Evolutionary conservation across 2,797 vertebrate species (phyloP).

Genomic region (Myiothlypis chrysogaster): DNA sequence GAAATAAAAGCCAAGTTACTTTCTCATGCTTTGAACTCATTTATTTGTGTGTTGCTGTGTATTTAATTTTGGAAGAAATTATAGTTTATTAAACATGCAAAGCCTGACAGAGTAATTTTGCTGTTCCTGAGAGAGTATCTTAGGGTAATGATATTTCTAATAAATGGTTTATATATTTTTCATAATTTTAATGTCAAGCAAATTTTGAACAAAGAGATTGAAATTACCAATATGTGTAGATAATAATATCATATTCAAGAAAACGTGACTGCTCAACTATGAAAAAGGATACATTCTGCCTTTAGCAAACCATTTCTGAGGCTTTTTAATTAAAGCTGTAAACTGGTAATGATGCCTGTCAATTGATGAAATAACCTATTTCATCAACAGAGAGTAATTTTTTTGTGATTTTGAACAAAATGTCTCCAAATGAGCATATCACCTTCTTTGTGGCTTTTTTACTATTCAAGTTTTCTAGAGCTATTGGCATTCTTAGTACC

Average conservation of each 20-base stretch:
- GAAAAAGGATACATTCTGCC: background rate
- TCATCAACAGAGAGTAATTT: background rate
- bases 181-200: background rate
- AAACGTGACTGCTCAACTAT: background rate
- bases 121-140: background rate
- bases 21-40: background rate
- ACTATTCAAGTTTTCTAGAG: background rate
- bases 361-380: background rate
- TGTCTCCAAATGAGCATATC: background rate
- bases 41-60: background rate
- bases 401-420: background rate
- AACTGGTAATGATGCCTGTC: background rate
- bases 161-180: conserved; percentile 12
- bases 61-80: background rate
- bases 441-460: background rate
- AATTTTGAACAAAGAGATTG: background rate
- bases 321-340: background rate
- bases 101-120: background rate
- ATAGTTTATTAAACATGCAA: background rate
- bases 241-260: background rate
- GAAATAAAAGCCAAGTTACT: background rate
- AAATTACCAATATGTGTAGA: background rate
- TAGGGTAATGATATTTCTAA: background rate
- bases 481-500: background rate
- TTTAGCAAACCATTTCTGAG: background rate